Conservation (phyloP, 2,113 vertebrate species). For the Urocynchramus pylzowi region DNA sequence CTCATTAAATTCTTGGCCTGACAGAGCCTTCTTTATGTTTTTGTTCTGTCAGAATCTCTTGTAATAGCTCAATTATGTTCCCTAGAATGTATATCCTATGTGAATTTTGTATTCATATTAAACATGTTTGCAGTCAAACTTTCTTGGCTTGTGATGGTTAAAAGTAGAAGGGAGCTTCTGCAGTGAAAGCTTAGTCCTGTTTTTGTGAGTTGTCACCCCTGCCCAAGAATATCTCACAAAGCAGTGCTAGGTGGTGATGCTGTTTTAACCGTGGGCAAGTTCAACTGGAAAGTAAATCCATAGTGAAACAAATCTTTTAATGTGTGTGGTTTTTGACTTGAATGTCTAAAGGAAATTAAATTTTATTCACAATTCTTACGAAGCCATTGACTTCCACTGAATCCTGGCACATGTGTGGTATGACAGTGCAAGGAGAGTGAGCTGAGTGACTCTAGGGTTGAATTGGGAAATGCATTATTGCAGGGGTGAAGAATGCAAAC, state of each 20-base stretch:
- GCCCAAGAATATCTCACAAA: not conserved
- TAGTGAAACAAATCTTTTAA: not conserved
- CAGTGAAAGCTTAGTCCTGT: not conserved
- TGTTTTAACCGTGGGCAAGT: not conserved
- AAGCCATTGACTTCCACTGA: not conserved
- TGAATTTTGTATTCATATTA: slow-evolving; percentile 77
- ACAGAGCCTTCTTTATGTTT: slow-evolving; percentile 67
- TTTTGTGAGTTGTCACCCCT: not conserved
- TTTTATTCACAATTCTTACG: not conserved
- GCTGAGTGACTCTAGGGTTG: not conserved
- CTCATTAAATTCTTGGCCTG: slow-evolving; percentile 67
- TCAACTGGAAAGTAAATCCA: not conserved
- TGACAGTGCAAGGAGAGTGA: not conserved
- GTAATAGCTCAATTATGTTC: slow-evolving; percentile 63
- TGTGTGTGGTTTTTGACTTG: not conserved
- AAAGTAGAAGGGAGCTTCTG: not conserved
- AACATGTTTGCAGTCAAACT: slow-evolving; percentile 68
- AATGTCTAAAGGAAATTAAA: not conserved
- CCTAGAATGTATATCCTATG: slow-evolving; percentile 65
- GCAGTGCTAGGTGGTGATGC: not conserved
- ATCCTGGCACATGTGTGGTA: rapidly evolving
- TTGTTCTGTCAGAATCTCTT: slow-evolving; percentile 69
- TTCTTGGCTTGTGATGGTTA: slow-evolving; percentile 46
- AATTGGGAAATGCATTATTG: not conserved
- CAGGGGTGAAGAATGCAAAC: not conserved